Evolutionary conservation across 2,797 vertebrate species (phyloP), one percentile per base, ranked within the genome.

Genomic region (Spinibarbus caldwelli): DNA sequence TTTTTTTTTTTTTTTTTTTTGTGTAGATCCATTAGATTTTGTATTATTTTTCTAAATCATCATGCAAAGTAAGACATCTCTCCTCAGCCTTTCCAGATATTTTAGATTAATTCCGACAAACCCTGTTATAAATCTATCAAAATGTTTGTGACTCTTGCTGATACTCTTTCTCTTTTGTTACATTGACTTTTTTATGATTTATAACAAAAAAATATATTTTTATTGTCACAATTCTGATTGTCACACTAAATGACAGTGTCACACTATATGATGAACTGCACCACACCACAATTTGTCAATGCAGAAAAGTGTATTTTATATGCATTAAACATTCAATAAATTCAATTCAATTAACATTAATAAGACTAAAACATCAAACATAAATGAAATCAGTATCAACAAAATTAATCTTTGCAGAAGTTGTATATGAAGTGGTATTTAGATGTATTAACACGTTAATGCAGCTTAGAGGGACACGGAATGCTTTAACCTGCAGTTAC

Each of bases 71-170:
- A n/a, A 49, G 43, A 9, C 7, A 47, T 47, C 26, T 49, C 2
- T 36, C 19, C 41, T 26, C 12, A 66, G n/a, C 45, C 70, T 47
- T 75, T 83, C 14, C 38, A 75, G 57, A 77, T 68, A 84, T 84
- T 84, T 84, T 77, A 26, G 82, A 70, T 57, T 78, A 43, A n/a
- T 41, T 70, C 11, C 57, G 49, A 57, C 15, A 78, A 78, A 84
- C 47, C 82, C 5, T 21, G 52, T 59, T 72, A 41, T 31, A 82
- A 59, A 82, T 76, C 8, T 54, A 70, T 14, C 19, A 71, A 70
- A 85, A 57, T 78, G 23, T 17, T 62, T 72, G 67, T 47, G 29
- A 71, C 29, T 80, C 83, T 78, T 80, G 83, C 52, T 85, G 52
- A 71, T 62, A 68, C 34, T 23, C 5, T 38, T 85, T 79, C 54